A percentile compares a stretch with the other conserved stretches of the same genome.
phyloP scores from a whole-genome alignment of 23 tunicate species.

The Diplosoma virens region DNA sequence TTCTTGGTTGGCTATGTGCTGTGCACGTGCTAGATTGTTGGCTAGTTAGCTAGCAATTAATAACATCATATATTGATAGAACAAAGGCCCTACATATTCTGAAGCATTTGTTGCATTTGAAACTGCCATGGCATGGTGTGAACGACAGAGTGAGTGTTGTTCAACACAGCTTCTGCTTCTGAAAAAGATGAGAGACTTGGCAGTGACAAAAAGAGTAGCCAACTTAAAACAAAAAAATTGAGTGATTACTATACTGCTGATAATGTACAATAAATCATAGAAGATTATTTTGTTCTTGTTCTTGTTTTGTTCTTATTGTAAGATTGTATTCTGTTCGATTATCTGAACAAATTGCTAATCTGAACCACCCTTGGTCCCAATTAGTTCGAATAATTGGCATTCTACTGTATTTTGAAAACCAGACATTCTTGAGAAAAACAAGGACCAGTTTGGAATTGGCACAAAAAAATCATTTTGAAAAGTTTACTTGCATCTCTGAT shows the following conservation, averaged over 20 bases:
- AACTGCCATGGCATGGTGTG: slow-evolving; percentile 32
- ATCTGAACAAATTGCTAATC: slow-evolving; percentile 10
- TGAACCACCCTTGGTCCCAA: slow-evolving; percentile 22
- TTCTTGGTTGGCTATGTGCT: no score
- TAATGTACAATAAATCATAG: slow-evolving; percentile 17
- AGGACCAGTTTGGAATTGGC: no score
- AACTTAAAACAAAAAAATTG: slow-evolving; percentile 20
- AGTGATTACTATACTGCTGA: slow-evolving; percentile 24
- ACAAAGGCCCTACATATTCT: slow-evolving; percentile 22
- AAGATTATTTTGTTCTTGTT: neutral
- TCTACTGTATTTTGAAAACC: no score
- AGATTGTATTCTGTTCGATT: slow-evolving; percentile 20
- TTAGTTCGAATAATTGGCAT: slow-evolving; percentile 22
- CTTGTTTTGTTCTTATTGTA: no score
- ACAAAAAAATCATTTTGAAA: no score
- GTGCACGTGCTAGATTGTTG: no score
- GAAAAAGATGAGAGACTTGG: slow-evolving; percentile 25
- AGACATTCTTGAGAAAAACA: no score
- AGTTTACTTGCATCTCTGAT: no score
- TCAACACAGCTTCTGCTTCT: slow-evolving; percentile 20
- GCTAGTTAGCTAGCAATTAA: no score
- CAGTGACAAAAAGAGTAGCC: slow-evolving; percentile 19
- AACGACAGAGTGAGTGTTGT: slow-evolving; percentile 27
- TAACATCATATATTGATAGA: no score
- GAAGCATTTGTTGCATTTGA: slow-evolving; percentile 31